These are phyloP conservation scores for Lepeophtheirus salmonis DNA, from an alignment of 1,140 invertebrate genomes.

Conservation along the genomic window DNA sequence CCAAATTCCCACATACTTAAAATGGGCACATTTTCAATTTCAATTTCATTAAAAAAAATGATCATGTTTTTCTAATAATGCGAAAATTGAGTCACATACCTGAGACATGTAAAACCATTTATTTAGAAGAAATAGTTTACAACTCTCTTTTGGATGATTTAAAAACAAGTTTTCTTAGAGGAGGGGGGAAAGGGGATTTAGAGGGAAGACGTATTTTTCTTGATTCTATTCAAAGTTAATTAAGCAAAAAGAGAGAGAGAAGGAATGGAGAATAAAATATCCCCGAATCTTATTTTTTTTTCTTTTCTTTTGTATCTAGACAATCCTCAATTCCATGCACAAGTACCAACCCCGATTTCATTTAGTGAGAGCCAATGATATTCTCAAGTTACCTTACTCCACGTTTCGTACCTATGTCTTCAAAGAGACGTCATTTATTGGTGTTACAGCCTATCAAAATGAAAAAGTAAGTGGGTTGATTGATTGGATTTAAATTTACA, in stretches of 20 bases:
- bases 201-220: too few species aligned
- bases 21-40: too few species aligned
- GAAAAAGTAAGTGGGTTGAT: conserved; percentile 39
- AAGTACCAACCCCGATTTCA: conserved; percentile 99
- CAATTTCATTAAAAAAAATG: too few species aligned
- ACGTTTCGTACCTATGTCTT: conserved; percentile 95
- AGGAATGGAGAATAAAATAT: background rate
- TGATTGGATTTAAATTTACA: background rate
- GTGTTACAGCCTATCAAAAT: conserved; percentile 88
- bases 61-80: too few species aligned
- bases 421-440: conserved; percentile 97
- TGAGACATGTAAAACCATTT: too few species aligned
- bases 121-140: too few species aligned
- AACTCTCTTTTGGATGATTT: too few species aligned
- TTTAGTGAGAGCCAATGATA: conserved; percentile 89
- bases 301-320: conserved; percentile 39
- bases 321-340: conserved; percentile 98
- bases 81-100: too few species aligned
- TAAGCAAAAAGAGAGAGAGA: background rate
- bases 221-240: background rate
- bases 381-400: conserved; percentile 85
- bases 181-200: too few species aligned
- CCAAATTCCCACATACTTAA: too few species aligned
- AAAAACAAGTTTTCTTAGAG: too few species aligned
- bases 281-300: too few species aligned